These are phyloP conservation scores for Porites evermanni DNA, from an alignment of 92 coral and sea anemone species.

Conservation along the genomic window DNA sequence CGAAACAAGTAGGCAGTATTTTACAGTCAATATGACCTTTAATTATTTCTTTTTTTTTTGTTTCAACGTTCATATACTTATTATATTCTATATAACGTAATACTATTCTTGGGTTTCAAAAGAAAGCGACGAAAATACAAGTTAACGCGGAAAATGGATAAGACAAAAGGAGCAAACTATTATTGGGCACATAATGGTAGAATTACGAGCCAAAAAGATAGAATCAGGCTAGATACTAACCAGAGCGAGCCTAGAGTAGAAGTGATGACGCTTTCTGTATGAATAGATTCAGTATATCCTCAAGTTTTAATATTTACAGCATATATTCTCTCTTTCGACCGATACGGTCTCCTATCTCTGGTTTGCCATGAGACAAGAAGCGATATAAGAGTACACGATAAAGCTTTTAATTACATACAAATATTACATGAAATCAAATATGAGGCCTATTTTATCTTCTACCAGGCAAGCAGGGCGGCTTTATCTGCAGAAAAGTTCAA, in stretches of 20 bases:
- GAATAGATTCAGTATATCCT: constrained; percentile 45
- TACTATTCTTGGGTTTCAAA: constrained; percentile 4
- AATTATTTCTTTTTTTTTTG: neutral
- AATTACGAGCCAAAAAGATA: constrained; percentile 24
- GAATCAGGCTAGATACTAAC: constrained; percentile 10
- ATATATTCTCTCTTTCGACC: constrained; percentile 30
- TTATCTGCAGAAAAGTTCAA: constrained; percentile 77
- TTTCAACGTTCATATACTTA: constrained; percentile 34
- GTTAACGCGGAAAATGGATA: neutral
- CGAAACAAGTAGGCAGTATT: neutral
- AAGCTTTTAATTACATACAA: constrained; percentile 81
- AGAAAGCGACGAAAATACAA: neutral
- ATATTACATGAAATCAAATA: constrained; percentile 88
- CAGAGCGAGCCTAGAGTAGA: constrained; percentile 21
- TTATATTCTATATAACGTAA: constrained; percentile 19
- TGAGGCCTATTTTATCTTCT: constrained; percentile 80
- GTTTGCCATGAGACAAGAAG: constrained; percentile 57
- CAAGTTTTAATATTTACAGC: constrained; percentile 50
- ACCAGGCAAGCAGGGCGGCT: constrained; percentile 65
- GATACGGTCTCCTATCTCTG: constrained; percentile 57
- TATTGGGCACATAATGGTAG: neutral
- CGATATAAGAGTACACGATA: constrained; percentile 83
- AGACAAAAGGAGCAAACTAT: neutral
- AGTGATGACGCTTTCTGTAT: constrained; percentile 29
- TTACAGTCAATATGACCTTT: constrained; percentile 31